phyloP scores from a whole-genome alignment of 2,888 invertebrate species.

The Morpho helenor region DNA sequence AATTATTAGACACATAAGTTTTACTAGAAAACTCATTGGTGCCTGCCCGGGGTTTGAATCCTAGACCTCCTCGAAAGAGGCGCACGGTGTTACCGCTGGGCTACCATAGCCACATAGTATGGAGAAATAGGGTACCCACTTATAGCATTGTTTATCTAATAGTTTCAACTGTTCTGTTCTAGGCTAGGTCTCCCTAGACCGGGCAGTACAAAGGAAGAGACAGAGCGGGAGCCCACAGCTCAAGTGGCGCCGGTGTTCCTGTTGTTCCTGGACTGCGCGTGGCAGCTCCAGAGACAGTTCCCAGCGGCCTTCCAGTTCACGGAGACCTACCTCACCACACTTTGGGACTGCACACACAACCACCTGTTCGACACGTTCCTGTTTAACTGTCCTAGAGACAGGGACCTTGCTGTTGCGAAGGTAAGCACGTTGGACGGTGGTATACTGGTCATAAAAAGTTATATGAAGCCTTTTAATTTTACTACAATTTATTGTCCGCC shows the following conservation, averaged over 20 bases:
- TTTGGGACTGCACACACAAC: conserved; percentile 94
- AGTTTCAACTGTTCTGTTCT: conserved; percentile 18
- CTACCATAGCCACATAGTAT: too few relatives aligned
- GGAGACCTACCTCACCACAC: conserved; percentile 92
- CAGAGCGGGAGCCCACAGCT: conserved; percentile 51
- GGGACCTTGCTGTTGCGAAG: conserved; percentile 81
- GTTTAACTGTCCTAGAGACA: conserved; percentile 91
- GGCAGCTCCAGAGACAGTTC: conserved; percentile 94
- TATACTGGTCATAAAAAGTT: too few relatives aligned
- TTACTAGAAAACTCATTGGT: too few relatives aligned
- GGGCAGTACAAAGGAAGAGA: conserved; percentile 73
- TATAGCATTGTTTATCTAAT: too few relatives aligned
- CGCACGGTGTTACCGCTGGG: too few relatives aligned
- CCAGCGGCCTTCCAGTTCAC: conserved; percentile 94
- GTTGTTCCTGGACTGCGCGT: conserved; percentile 94
- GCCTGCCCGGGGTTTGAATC: too few relatives aligned
- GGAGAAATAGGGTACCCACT: too few relatives aligned
- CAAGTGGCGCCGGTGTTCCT: conserved; percentile 88
- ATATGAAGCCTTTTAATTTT: too few relatives aligned
- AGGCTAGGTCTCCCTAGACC: conserved; percentile 84
- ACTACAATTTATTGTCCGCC: too few relatives aligned
- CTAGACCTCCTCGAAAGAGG: too few relatives aligned
- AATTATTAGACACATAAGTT: too few relatives aligned
- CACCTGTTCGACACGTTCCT: conserved; percentile 96
- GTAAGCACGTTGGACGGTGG: conserved; percentile 48